A percentile compares a stretch with the other conserved stretches of the same genome.
Evolutionary conservation across 2,113 vertebrate species (phyloP).

Genomic region (Syngnathoides biaculeatus): DNA sequence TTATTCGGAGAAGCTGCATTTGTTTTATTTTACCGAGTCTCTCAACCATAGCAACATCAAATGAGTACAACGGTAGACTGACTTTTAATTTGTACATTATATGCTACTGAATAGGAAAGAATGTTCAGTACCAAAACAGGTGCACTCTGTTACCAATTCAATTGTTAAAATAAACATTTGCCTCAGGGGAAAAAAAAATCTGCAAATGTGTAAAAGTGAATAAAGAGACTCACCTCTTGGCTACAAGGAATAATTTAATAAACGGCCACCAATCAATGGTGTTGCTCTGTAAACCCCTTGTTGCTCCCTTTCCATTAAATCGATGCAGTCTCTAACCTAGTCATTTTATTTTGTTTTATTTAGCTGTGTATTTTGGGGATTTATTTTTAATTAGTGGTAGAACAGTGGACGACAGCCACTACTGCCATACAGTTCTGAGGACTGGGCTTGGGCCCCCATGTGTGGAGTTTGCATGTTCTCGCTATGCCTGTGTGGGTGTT

Average conservation of each 20-base stretch:
- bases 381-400: no score
- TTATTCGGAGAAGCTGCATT: conserved; percentile 14
- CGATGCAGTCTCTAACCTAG: no score
- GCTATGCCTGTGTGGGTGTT: no score
- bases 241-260: neutral
- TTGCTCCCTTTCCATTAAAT: neutral
- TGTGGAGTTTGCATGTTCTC: no score
- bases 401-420: no score
- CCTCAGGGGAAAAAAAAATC: neutral
- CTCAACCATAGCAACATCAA: conserved; percentile 33
- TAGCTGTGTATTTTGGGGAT: no score
- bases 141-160: neutral
- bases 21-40: conserved; percentile 20
- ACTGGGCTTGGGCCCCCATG: no score
- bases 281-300: neutral
- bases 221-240: neutral
- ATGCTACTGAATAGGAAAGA: conserved; percentile 29
- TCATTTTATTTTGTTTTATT: no score
- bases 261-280: neutral
- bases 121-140: neutral
- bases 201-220: neutral
- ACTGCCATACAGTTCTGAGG: no score
- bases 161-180: neutral
- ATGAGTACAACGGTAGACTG: conserved; percentile 29
- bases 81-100: conserved; percentile 36